A percentile compares a stretch with the other conserved stretches of the same genome.
These are phyloP conservation scores for Sebastes itinus DNA, from an alignment of 2,797 vertebrate species.

Conservation along the genomic window DNA sequence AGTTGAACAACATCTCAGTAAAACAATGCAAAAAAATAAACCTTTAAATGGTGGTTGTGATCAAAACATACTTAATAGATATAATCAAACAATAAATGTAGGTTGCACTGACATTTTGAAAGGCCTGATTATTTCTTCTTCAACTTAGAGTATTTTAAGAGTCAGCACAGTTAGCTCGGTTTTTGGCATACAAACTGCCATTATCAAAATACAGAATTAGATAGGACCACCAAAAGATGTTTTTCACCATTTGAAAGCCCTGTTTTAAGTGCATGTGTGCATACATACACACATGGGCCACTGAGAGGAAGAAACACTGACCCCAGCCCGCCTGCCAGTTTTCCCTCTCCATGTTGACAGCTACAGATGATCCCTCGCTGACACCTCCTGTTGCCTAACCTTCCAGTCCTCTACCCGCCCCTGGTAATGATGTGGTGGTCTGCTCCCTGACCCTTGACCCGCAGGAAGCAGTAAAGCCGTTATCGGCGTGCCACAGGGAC, in stretches of 20 bases:
- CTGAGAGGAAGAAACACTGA: neutral
- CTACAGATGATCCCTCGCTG: conserved; percentile 27
- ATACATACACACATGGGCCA: neutral
- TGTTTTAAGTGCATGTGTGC: too few relatives aligned
- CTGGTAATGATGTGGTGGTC: conserved; percentile 16
- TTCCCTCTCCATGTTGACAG: conserved; percentile 27
- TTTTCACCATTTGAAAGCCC: too few relatives aligned
- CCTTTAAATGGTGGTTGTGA: neutral
- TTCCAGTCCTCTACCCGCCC: neutral
- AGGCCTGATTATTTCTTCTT: neutral
- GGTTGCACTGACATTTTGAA: neutral
- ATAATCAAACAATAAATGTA: neutral
- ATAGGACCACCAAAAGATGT: neutral
- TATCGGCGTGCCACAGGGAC: conserved; percentile 49
- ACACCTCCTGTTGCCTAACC: conserved; percentile 39
- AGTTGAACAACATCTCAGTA: neutral
- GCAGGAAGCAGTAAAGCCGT: conserved; percentile 61
- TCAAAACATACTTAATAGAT: neutral
- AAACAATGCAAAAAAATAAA: neutral
- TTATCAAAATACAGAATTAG: neutral
- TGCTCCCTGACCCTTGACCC: conserved; percentile 61
- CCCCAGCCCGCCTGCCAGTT: neutral
- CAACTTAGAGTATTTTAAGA: neutral
- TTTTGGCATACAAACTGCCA: neutral
- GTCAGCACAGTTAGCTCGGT: neutral